Base-by-base conservation (phyloP, 2,797 vertebrate species). In the Halcyon leucocephala region DNA sequence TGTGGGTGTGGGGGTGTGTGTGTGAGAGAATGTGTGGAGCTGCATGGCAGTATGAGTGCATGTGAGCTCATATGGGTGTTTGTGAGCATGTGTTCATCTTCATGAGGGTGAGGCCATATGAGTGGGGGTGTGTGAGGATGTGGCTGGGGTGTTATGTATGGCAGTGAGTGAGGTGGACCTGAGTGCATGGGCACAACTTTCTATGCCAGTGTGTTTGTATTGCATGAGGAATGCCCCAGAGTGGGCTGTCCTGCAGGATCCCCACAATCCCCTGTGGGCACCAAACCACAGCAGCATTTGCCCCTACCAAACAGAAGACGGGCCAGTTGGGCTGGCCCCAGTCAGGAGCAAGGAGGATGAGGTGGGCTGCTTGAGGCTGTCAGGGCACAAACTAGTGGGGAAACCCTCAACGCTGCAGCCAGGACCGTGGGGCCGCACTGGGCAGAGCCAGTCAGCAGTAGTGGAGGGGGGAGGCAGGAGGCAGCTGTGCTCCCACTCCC, bases 401-500 rank as follows among this genome's bases (percentile, higher is more conserved):
- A 41, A 57, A 73, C 2, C 26, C 55, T 62, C 6, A 5, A 7
- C 8, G 2, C 21, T 2, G 7, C 3, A 5, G 42, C 73, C 6
- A 7, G 33, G 44, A 33, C 31, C 6, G 1, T 25, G 3, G n/a
- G n/a, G 18, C n/a, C 2, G 8, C 10, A 0, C 41, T 24, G 70
- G 16, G 62, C 66, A 86, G 64, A 5, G 15, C 39, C 2, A 3
- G 25, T 22, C 9, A 7, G n/a, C 39, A 60, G 58, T 22, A 16
- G 17, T 0, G 6, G 26, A 6, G 8, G 29, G 24, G 4, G 31
- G 31, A 31, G 31, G 8, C 9, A 16, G 58, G 35, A 51, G 7
- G 21, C 2, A 0, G 12, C 46, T 81, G 33, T 91, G 55, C 3
- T 11, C 8, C 24, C 3, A 4, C 4, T 8, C 24, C 33, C 7